Evolutionary conservation across 37 sponge, comb jelly and placozoan genomes (phyloP), one percentile per base, ranked within the genome.

Genomic region (Axinella damicornis): DNA sequence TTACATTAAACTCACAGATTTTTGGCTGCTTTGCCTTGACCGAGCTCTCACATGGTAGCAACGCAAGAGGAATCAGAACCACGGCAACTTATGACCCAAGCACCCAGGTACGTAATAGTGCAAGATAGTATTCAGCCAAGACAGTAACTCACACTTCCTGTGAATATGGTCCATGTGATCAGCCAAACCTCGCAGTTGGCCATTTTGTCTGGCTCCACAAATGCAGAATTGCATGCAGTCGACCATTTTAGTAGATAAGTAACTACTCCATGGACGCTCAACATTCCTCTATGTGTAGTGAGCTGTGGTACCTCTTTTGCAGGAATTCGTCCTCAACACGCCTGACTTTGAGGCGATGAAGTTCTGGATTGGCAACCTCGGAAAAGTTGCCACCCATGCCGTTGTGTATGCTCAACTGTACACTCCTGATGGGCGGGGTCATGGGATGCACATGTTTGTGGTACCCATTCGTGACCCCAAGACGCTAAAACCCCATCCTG

Each of bases 21-120:
- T 76, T 97, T 71, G 97, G 99, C 25, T 97, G 99, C 75, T 99
- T 99, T 85, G 83, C 95, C 6, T 84, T 99, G 57, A 97, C 99
- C 31, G 99, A 99, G 73, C 76, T 99, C 19, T 85, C 94, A 61
- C 98, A 99, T 84, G 99, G 99, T 28, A 95, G 92, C 78, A 95
- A 99, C 68, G 82, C 94, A 12, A 86, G 72, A 53, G 93, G 86
- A 0, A 91, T 99, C 89, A 84, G 96, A 33, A 97, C 99, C 11
- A 99, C 97, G 37, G 97, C 99, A 5, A 97, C 94, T 15, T 99
- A 88, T 82, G 94, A 97, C 53, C 92, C 97, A 1, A 75, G 71
- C n/a, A 96, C 92, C 16, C 78, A 92, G 73, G 96, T 92, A 9
- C n/a, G n/a, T n/a, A n/a, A n/a, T n/a, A n/a, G n/a, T n/a, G n/a